Evolutionary conservation across 1,140 invertebrate genomes (phyloP).

Genomic region (Neodiprion pinetum): DNA sequence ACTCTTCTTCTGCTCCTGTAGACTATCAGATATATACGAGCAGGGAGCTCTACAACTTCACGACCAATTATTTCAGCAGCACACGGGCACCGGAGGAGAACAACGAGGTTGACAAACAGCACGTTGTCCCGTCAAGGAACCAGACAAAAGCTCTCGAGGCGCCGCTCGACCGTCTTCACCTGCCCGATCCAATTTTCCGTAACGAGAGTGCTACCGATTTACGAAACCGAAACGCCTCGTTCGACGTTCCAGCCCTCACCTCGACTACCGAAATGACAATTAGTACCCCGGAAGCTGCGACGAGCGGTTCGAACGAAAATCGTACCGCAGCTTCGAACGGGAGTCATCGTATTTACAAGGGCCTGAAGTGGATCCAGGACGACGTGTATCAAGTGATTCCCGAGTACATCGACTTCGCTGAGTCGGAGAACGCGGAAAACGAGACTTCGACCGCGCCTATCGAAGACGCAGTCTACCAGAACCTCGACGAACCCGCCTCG

Average conservation of each 20-base stretch:
- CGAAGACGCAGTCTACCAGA: constrained; percentile 9
- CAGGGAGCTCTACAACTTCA: background rate
- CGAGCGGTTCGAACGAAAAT: background rate
- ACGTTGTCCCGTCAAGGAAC: background rate
- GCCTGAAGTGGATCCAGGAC: constrained; percentile 55
- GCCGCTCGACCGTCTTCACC: too few species aligned
- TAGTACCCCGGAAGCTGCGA: background rate
- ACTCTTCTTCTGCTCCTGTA: background rate
- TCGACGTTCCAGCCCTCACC: background rate
- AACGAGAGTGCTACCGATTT: background rate
- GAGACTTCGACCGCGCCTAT: constrained; percentile 32
- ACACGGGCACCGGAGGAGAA: background rate
- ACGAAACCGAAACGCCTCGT: background rate
- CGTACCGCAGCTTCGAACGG: background rate
- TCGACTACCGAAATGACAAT: background rate
- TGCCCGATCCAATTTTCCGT: background rate
- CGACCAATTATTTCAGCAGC: background rate
- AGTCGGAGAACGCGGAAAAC: constrained; percentile 34
- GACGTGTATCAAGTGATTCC: constrained; percentile 58
- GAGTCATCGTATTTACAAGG: constrained; percentile 45
- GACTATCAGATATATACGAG: background rate
- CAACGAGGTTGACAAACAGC: background rate
- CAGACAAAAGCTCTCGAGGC: too few species aligned
- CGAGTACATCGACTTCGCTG: constrained; percentile 35
- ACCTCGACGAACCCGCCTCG: background rate